A percentile compares a stretch with the other conserved stretches of the same genome.
Conservation (phyloP, 2,797 vertebrate genomes). For the Pelodytes ibericus region DNA sequence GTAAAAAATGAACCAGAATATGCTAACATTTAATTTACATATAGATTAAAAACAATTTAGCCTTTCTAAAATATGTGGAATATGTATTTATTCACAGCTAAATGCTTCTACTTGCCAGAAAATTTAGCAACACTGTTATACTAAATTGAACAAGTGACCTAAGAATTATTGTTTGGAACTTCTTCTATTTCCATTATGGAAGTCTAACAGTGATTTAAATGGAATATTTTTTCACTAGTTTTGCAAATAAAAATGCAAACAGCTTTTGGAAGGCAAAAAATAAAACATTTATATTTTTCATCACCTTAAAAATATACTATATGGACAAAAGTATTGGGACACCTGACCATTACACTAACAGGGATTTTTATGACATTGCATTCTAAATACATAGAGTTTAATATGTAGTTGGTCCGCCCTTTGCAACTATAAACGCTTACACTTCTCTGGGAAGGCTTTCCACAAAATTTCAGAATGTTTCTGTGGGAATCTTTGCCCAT, state of each 20-base stretch:
- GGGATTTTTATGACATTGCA: no score
- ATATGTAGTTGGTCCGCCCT: no score
- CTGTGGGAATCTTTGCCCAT: no score
- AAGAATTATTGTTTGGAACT: slow-evolving; percentile 23
- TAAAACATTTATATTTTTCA: not conserved
- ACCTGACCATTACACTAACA: no score
- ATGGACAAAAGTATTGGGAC: no score
- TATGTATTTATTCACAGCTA: slow-evolving; percentile 54
- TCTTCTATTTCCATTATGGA: slow-evolving; percentile 26
- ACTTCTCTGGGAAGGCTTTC: no score
- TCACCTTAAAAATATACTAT: no score
- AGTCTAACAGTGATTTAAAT: not conserved
- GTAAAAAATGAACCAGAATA: slow-evolving; percentile 43
- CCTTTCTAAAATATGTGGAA: slow-evolving; percentile 46
- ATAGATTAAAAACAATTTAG: slow-evolving; percentile 62
- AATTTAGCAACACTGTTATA: slow-evolving; percentile 45
- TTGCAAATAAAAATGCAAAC: not conserved
- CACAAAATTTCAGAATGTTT: no score
- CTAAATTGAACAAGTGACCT: slow-evolving; percentile 39
- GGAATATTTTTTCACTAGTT: not conserved
- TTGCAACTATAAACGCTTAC: no score
- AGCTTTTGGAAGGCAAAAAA: not conserved
- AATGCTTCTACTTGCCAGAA: slow-evolving; percentile 31
- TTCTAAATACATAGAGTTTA: no score
- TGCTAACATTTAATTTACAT: slow-evolving; percentile 58